Base-by-base conservation (phyloP, 1,140 invertebrate species). In the Lepidurus couesii region DNA sequence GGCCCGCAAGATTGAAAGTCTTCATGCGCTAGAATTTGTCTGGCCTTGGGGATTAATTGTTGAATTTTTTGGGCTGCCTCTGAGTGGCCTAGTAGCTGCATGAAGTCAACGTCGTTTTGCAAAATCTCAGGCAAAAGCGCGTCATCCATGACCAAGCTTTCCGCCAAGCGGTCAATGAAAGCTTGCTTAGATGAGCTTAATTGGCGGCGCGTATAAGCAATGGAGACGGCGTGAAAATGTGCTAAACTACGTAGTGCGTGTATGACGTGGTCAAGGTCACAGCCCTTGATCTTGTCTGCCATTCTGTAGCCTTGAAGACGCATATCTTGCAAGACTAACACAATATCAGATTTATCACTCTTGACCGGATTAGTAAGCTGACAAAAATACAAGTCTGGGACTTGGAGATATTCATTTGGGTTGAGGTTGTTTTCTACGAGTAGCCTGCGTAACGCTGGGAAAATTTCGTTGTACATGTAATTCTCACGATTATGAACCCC, bases 301-400 rank as follows among this genome's bases (percentile, higher is more conserved):
- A 78, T 80, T 65, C 43, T 16, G 34, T 43, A 80, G 10, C 76
- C 76, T 26, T 47, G 21, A 4, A 24, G 21, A 34, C 73, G 53
- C 44, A 80, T 73, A 26, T 80, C 79, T 42, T 80, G 65, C 7
- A 80, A 45, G 13, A 80, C 47, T 13, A 78, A 74, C 7, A 79
- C 77, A 53, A 73, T 77, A 42, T 43, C 79, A 5, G 44, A 43
- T 21, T 45, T 75, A 74, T 79, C 73, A 5, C 53, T 44, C n/a
- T 77, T n/a, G 44, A n/a, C n/a, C 21, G 53, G 53, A 21, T 65
- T 16, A 21, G 16, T 65, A 9, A 65, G 53, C 53, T 65, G 53
- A 21, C 53, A 65, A 21, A 65, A 65, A 21, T 65, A 65, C 53
- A 65, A 65, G 16, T 65, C 9, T n/a, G 53, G 53, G 21, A 65